Evolutionary conservation across 1,140 invertebrate genomes (phyloP).

Genomic region (Hypothenemus hampei): DNA sequence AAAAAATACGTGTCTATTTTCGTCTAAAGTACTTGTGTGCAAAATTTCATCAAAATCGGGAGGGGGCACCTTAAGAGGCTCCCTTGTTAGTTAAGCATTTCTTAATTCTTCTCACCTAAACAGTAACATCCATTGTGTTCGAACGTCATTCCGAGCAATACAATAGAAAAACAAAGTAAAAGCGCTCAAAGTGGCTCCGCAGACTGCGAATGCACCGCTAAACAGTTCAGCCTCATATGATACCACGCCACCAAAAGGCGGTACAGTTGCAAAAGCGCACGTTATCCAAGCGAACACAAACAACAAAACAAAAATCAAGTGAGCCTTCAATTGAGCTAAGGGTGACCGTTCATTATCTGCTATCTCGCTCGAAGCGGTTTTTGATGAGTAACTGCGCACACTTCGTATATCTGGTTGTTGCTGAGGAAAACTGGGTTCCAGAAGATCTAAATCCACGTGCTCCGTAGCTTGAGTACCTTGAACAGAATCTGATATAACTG

Average conservation of each 20-base stretch:
- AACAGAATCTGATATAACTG: slow-evolving; percentile 19
- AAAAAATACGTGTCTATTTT: no score
- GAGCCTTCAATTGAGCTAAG: slow-evolving; percentile 72
- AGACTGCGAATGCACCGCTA: slow-evolving; percentile 69
- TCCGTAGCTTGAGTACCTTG: slow-evolving; percentile 69
- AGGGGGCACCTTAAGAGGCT: no score
- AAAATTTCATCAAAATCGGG: no score
- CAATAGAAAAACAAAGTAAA: slow-evolving; percentile 85
- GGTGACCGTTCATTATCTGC: slow-evolving; percentile 79
- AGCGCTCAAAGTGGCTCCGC: slow-evolving; percentile 65
- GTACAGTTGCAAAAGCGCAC: slow-evolving; percentile 63
- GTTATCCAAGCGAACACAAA: slow-evolving; percentile 72
- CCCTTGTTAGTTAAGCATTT: no score
- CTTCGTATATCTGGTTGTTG: slow-evolving; percentile 56
- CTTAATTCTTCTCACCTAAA: slow-evolving; percentile 45
- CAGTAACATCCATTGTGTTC: slow-evolving; percentile 66
- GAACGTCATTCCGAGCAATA: slow-evolving; percentile 74
- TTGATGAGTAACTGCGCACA: slow-evolving; percentile 55
- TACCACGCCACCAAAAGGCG: slow-evolving; percentile 57
- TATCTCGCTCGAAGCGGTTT: slow-evolving; percentile 63
- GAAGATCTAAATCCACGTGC: slow-evolving; percentile 72
- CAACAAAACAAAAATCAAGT: slow-evolving; percentile 70
- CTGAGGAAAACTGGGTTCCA: slow-evolving; percentile 57
- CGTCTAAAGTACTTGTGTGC: no score
- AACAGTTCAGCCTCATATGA: slow-evolving; percentile 72